phyloP scores from a whole-genome alignment of 2,888 invertebrate genomes.

The Dugesia japonica region DNA sequence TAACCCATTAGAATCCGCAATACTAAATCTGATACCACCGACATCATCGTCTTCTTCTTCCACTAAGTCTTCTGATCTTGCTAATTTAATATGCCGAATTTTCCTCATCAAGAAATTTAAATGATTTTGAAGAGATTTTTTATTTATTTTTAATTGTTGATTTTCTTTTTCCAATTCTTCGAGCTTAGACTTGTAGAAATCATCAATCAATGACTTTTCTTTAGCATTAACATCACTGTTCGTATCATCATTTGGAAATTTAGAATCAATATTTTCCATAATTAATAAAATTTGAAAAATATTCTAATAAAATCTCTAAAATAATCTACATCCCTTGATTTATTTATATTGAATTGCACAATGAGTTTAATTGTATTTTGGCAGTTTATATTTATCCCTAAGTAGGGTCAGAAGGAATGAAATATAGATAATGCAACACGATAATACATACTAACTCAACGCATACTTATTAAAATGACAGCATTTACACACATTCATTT shows the following conservation, averaged over 20 bases:
- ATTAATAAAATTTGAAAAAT: too few relatives aligned
- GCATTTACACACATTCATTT: background rate
- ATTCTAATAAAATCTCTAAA: too few relatives aligned
- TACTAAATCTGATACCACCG: background rate
- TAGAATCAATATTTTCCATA: too few relatives aligned
- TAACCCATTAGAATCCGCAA: background rate
- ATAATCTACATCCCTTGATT: background rate
- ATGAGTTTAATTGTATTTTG: constrained; percentile 8
- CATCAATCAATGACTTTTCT: background rate
- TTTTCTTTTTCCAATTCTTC: constrained; percentile 31
- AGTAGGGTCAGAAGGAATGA: constrained; percentile 3
- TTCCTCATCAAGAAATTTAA: background rate
- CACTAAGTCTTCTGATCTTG: background rate
- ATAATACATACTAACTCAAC: background rate
- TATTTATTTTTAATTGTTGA: constrained; percentile 29
- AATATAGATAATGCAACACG: background rate
- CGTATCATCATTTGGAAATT: too few relatives aligned
- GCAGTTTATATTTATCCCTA: constrained; percentile 5
- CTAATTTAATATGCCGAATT: background rate
- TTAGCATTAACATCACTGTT: background rate
- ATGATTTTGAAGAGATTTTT: constrained; percentile 29
- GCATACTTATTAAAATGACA: background rate
- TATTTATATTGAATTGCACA: background rate
- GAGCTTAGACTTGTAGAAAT: background rate
- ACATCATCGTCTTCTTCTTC: background rate